phyloP scores from a whole-genome alignment of 2,113 vertebrate species.

The Serilophus lunatus region DNA sequence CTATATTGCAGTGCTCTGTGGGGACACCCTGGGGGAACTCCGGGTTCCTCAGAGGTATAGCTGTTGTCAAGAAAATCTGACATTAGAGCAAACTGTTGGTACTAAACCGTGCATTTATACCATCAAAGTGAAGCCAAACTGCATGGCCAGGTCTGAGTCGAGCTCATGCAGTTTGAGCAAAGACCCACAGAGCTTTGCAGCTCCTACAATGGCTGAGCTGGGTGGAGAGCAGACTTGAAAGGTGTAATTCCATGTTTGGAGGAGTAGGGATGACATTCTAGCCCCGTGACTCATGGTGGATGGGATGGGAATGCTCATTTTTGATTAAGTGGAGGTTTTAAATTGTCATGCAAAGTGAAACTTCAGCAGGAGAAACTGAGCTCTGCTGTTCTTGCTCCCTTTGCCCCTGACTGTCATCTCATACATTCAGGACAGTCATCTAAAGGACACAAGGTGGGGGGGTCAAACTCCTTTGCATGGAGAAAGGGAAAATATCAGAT shows the following conservation, averaged over 20 bases:
- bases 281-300: rapidly evolving
- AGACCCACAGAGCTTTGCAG: not conserved
- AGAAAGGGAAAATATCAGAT: not conserved
- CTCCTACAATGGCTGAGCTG: not conserved
- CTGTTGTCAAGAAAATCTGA: not conserved
- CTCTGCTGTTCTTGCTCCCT: not conserved
- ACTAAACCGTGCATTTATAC: not conserved
- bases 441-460: not conserved
- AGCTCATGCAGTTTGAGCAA: not conserved
- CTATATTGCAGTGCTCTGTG: not conserved
- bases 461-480: slow-evolving; percentile 34
- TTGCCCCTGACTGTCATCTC: not conserved
- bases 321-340: not conserved
- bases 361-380: slow-evolving; percentile 34
- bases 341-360: slow-evolving; percentile 28
- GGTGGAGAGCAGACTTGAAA: not conserved
- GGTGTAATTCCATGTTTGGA: not conserved
- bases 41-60: rapidly evolving
- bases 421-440: not conserved
- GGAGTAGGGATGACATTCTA: not conserved
- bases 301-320: not conserved
- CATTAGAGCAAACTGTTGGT: not conserved
- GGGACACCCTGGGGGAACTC: not conserved
- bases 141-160: not conserved
- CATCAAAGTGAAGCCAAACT: not conserved